phyloP scores from a whole-genome alignment of 2,113 vertebrate genomes.

The Hymenochirus boettgeri region DNA sequence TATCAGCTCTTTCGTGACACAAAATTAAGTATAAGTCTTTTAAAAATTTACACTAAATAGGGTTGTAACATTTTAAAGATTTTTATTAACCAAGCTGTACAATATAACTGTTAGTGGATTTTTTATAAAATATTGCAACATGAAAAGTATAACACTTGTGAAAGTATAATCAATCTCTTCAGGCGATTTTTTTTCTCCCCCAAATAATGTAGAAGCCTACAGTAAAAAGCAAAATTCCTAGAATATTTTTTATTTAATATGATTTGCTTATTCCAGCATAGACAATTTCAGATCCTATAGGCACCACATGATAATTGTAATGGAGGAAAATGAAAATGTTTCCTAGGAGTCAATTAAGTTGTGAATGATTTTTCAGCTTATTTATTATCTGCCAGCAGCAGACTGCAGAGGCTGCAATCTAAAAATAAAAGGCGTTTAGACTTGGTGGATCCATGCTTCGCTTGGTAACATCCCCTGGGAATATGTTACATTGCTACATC shows the following conservation, averaged over 20 bases:
- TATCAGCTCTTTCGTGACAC: too few relatives aligned
- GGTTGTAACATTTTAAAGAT: too few relatives aligned
- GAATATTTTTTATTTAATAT: slow-evolving; percentile 12
- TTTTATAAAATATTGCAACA: too few relatives aligned
- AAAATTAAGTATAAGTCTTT: too few relatives aligned
- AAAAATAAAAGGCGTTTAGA: slow-evolving; percentile 31
- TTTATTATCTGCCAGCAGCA: slow-evolving; percentile 34
- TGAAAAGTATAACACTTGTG: too few relatives aligned
- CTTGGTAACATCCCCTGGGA: slow-evolving; percentile 20
- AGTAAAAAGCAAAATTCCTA: not conserved
- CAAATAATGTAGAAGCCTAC: not conserved
- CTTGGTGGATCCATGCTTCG: slow-evolving; percentile 4
- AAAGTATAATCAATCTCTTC: too few relatives aligned
- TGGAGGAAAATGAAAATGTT: slow-evolving; percentile 6
- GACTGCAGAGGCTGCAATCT: slow-evolving; percentile 23
- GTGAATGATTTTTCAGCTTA: slow-evolving; percentile 23
- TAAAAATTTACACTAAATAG: too few relatives aligned
- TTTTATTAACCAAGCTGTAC: too few relatives aligned
- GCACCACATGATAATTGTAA: slow-evolving; percentile 12
- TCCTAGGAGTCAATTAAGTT: slow-evolving; percentile 25
- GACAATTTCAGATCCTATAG: slow-evolving; percentile 3
- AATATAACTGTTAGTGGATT: too few relatives aligned
- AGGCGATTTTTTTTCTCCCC: too few relatives aligned
- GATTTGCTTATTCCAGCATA: not conserved
- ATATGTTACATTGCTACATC: slow-evolving; percentile 14